phyloP scores from a whole-genome alignment of 1,140 invertebrate species.

The Macrosteles quadrilineatus region DNA sequence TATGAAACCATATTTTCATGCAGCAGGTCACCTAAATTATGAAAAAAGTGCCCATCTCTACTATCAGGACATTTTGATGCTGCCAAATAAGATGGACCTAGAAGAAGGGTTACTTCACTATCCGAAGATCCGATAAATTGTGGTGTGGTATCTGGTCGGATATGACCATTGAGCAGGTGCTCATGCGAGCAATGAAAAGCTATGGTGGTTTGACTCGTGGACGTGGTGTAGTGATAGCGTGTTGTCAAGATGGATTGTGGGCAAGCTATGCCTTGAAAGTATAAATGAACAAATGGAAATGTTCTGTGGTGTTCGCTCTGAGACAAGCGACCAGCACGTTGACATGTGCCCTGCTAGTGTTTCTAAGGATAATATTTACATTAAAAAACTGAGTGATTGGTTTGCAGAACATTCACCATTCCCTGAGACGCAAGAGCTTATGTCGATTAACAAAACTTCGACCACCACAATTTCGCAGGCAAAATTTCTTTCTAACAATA shows the following conservation, averaged over 20 bases:
- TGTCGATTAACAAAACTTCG: too few relatives aligned
- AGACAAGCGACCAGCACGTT: conserved; percentile 39
- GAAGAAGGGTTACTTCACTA: conserved; percentile 47
- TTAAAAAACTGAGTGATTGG: conserved; percentile 41
- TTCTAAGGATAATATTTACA: conserved; percentile 41
- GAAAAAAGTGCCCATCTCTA: too few relatives aligned
- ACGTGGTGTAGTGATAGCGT: conserved; percentile 38
- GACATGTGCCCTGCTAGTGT: conserved; percentile 46
- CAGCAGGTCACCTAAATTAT: conserved; percentile 49
- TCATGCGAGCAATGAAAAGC: conserved; percentile 49
- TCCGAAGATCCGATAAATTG: conserved; percentile 47
- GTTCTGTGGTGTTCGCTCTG: conserved; percentile 1
- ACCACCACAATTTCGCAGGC: conserved; percentile 25
- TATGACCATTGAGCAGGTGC: too few relatives aligned
- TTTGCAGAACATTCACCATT: too few relatives aligned
- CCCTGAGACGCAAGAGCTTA: too few relatives aligned
- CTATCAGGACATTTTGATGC: too few relatives aligned
- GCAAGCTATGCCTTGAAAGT: conserved; percentile 22
- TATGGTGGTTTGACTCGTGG: conserved; percentile 42
- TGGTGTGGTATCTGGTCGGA: too few relatives aligned
- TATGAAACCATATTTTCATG: conserved; percentile 52
- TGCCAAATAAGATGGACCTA: too few relatives aligned
- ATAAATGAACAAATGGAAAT: conserved; percentile 25
- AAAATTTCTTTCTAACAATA: conserved; percentile 36
- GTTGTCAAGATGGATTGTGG: conserved; percentile 37